phyloP scores from a whole-genome alignment of 2,888 invertebrate genomes.

The Eretmocerus hayati region DNA sequence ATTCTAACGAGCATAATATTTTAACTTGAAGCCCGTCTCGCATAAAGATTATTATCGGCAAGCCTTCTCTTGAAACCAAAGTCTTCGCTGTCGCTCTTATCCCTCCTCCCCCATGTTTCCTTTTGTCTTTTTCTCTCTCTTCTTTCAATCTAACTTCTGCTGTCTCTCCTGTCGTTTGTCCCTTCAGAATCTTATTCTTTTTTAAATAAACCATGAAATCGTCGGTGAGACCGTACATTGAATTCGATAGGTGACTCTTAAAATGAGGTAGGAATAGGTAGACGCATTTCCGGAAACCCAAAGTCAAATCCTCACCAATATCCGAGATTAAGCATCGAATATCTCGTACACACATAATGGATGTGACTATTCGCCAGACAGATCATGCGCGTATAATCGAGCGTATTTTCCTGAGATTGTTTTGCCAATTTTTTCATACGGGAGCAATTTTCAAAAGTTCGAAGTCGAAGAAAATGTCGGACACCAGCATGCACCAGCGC shows the following conservation, averaged over 20 bases:
- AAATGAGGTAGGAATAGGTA: conserved; percentile 4
- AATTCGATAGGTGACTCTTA: neutral
- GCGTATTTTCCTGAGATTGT: too few relatives aligned
- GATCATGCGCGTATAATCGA: too few relatives aligned
- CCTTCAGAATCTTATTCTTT: conserved; percentile 20
- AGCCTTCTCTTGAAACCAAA: conserved; percentile 11
- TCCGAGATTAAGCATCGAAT: too few relatives aligned
- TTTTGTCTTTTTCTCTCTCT: conserved; percentile 9
- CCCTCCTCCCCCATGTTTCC: neutral
- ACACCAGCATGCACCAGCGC: too few relatives aligned
- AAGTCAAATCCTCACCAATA: too few relatives aligned
- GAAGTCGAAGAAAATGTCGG: too few relatives aligned
- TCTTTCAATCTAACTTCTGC: conserved; percentile 5
- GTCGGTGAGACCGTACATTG: conserved; percentile 7
- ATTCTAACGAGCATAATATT: conserved; percentile 44
- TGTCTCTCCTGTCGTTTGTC: conserved; percentile 10
- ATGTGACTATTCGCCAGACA: too few relatives aligned
- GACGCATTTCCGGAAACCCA: conserved; percentile 19
- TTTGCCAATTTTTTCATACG: too few relatives aligned
- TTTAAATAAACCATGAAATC: conserved; percentile 28
- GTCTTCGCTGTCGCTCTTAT: neutral
- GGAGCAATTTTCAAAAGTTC: too few relatives aligned
- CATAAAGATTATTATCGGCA: conserved; percentile 36
- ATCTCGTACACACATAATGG: too few relatives aligned
- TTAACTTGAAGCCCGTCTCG: conserved; percentile 29